Evolutionary conservation across 2,888 invertebrate species (phyloP).

Genomic region (Hipparchia sbordonii): DNA sequence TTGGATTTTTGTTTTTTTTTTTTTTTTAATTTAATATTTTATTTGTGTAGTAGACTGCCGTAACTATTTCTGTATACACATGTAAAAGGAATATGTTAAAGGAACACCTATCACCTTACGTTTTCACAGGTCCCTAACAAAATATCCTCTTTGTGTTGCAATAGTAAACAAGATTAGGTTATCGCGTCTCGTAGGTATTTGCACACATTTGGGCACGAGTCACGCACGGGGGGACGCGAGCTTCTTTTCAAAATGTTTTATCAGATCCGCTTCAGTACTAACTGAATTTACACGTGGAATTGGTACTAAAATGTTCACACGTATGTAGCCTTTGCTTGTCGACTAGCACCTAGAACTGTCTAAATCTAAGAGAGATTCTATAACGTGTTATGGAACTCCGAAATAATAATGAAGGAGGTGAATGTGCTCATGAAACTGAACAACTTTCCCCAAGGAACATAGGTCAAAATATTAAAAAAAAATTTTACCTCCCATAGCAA

Average conservation of each 20-base stretch:
- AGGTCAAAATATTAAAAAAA: too few species aligned
- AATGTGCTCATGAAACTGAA: too few species aligned
- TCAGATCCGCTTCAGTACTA: constrained; percentile 16
- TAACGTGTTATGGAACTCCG: too few species aligned
- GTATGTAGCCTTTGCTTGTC: too few species aligned
- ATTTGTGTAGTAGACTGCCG: too few species aligned
- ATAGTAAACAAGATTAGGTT: constrained; percentile 30
- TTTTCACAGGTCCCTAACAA: constrained; percentile 17
- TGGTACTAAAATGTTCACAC: not conserved
- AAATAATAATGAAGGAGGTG: too few species aligned
- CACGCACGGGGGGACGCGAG: constrained; percentile 33
- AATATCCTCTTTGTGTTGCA: constrained; percentile 30
- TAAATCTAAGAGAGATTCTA: too few species aligned
- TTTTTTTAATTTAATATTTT: too few species aligned
- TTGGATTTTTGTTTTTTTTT: too few species aligned
- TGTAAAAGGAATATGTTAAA: not conserved
- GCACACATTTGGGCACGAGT: constrained; percentile 37
- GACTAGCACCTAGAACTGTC: too few species aligned
- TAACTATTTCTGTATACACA: not conserved
- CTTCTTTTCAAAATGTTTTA: constrained; percentile 22
- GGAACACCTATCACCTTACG: constrained; percentile 25
- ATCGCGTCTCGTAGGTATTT: constrained; percentile 29
- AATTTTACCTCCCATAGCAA: too few species aligned
- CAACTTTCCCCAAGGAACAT: too few species aligned
- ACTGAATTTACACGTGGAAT: constrained; percentile 22